Percentiles rank a stretch among this genome's conserved stretches.
Evolutionary conservation across 2,888 invertebrate species (phyloP).

Genomic region (Chymomyza procnemis): DNA sequence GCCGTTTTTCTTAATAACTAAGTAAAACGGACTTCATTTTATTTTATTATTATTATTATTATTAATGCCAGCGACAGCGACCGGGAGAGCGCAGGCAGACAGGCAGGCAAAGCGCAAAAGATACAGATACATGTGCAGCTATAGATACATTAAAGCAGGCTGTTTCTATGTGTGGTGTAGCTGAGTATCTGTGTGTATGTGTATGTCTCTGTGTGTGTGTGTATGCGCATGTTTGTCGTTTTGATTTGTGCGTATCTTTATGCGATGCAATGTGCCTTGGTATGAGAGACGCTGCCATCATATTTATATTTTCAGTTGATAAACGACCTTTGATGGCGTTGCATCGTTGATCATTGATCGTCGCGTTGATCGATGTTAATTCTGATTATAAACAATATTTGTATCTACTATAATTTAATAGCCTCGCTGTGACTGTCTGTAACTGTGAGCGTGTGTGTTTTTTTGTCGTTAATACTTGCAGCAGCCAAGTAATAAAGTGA

Average conservation of each 20-base stretch:
- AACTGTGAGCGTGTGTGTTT: conserved; percentile 1
- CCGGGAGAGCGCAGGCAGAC: conserved; percentile 11
- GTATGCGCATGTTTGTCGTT: conserved; percentile 22
- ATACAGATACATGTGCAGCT: conserved; percentile 13
- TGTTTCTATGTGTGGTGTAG: neutral
- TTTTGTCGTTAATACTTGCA: neutral
- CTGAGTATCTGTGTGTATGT: conserved; percentile 17
- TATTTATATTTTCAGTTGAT: conserved; percentile 75
- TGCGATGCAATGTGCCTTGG: conserved; percentile 44
- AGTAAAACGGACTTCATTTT: conserved; percentile 53
- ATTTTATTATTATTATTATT: conserved; percentile 48
- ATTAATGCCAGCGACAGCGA: conserved; percentile 42
- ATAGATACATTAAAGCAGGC: conserved; percentile 14
- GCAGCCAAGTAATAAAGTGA: neutral
- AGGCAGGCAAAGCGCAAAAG: conserved; percentile 32
- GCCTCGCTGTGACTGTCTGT: conserved; percentile 3
- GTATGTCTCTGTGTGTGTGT: conserved; percentile 15
- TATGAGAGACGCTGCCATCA: conserved; percentile 61
- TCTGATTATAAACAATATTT: conserved; percentile 15
- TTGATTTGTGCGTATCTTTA: conserved; percentile 45
- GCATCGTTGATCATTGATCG: conserved; percentile 55
- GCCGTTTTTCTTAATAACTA: conserved; percentile 2
- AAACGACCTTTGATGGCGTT: conserved; percentile 77
- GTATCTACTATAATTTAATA: neutral
- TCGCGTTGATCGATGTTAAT: conserved; percentile 59